These are phyloP conservation scores for Lingula anatina DNA, from an alignment of 2,888 invertebrate species.

Conservation along the genomic window DNA sequence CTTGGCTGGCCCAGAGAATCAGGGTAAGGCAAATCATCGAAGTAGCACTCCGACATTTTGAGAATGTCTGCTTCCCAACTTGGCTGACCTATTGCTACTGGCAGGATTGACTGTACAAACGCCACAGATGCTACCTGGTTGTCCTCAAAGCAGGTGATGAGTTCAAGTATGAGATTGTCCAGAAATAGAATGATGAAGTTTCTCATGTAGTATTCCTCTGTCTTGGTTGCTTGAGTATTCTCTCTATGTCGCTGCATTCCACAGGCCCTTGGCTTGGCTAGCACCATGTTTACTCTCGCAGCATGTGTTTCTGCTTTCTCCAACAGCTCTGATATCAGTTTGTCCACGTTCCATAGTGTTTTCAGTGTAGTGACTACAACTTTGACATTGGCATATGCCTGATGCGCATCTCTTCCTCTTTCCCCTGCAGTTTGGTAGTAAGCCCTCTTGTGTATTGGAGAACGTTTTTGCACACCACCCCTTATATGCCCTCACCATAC, in stretches of 20 bases:
- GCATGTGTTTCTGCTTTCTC: slow-evolving; percentile 6
- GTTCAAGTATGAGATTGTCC: slow-evolving; percentile 6
- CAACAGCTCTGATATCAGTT: slow-evolving; percentile 6
- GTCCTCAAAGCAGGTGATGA: slow-evolving; percentile 9
- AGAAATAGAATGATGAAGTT: slow-evolving; percentile 5
- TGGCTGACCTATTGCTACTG: too few relatives aligned
- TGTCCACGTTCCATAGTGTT: slow-evolving; percentile 3
- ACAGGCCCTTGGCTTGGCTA: slow-evolving; percentile 2
- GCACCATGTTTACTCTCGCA: background rate
- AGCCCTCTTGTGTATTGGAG: slow-evolving; percentile 6
- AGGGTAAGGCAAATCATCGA: too few relatives aligned
- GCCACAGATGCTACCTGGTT: too few relatives aligned
- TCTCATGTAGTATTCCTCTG: slow-evolving; percentile 4
- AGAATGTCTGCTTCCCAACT: too few relatives aligned
- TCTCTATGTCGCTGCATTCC: too few relatives aligned
- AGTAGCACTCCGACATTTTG: too few relatives aligned
- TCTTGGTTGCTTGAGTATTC: too few relatives aligned
- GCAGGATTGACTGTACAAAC: too few relatives aligned
- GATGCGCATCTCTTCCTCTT: slow-evolving; percentile 7
- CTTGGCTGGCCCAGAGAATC: too few relatives aligned
- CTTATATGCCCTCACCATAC: too few relatives aligned
- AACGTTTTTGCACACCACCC: slow-evolving; percentile 7
- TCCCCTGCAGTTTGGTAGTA: slow-evolving; percentile 4
- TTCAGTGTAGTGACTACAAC: slow-evolving; percentile 1
- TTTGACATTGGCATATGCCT: slow-evolving; percentile 10